These are phyloP conservation scores for Mixornis gularis DNA, from an alignment of 2,113 vertebrate genomes.

Conservation along the genomic window DNA sequence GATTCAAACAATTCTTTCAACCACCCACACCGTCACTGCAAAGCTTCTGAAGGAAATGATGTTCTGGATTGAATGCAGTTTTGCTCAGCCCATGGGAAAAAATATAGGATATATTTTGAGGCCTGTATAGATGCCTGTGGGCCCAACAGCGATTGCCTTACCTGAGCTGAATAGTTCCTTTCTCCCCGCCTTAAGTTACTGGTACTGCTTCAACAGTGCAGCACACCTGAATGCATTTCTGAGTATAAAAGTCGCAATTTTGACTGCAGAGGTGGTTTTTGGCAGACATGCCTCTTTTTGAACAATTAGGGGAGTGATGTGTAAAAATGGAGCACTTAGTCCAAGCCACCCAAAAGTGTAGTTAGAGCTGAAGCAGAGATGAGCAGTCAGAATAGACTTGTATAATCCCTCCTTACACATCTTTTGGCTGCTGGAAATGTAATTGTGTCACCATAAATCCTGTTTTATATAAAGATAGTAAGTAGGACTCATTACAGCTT, in stretches of 20 bases:
- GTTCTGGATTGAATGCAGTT: neutral
- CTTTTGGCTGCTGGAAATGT: slow-evolving; percentile 23
- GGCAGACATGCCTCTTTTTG: neutral
- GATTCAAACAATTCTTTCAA: neutral
- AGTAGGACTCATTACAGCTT: slow-evolving; percentile 12
- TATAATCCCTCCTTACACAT: neutral
- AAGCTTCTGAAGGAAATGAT: neutral
- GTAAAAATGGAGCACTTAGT: neutral
- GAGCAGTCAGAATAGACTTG: neutral
- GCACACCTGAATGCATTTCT: neutral
- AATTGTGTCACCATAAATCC: slow-evolving; percentile 20
- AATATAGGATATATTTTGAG: fast-evolving
- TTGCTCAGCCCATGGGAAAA: neutral
- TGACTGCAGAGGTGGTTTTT: neutral
- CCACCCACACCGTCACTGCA: neutral
- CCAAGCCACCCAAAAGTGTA: neutral
- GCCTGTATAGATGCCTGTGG: neutral
- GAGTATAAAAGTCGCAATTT: neutral
- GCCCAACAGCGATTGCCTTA: neutral
- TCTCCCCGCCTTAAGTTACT: neutral
- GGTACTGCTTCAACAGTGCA: neutral
- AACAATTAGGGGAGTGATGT: neutral
- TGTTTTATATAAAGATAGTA: neutral
- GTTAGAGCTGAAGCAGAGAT: neutral
- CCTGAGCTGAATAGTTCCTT: fast-evolving